These are phyloP conservation scores for Athene noctua DNA, from an alignment of 2,113 vertebrate genomes.

Conservation along the genomic window DNA sequence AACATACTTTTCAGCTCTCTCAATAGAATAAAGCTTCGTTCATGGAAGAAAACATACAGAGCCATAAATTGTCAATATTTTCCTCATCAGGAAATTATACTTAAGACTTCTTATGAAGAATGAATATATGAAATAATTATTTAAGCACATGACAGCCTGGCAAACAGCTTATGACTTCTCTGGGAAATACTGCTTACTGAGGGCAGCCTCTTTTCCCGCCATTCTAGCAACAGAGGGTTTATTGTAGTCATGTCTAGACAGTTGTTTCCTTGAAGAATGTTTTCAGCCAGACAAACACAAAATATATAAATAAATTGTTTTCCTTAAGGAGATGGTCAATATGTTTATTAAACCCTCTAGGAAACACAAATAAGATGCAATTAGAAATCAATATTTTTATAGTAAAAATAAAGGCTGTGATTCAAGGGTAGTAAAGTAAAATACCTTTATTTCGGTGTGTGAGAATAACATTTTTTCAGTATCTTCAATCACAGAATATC, in stretches of 20 bases:
- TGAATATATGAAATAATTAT: slow-evolving; percentile 55
- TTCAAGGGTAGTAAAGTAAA: background rate
- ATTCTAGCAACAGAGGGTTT: slow-evolving; percentile 46
- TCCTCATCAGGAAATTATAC: background rate
- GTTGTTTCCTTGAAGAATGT: slow-evolving; percentile 44
- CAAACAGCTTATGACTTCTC: slow-evolving; percentile 18
- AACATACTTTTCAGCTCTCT: background rate
- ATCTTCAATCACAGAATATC: background rate
- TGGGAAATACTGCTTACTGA: slow-evolving; percentile 40
- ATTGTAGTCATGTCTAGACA: slow-evolving; percentile 50
- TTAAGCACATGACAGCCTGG: slow-evolving; percentile 45
- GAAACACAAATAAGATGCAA: background rate
- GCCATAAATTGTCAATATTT: background rate
- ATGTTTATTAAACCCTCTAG: background rate
- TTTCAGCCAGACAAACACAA: slow-evolving; percentile 18
- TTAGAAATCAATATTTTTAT: background rate
- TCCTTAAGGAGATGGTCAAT: background rate
- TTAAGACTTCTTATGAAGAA: slow-evolving; percentile 36
- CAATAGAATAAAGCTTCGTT: background rate
- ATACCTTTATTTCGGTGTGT: background rate
- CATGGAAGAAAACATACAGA: background rate
- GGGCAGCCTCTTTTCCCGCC: slow-evolving; percentile 17
- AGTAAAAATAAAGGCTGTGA: background rate
- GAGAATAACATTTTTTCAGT: background rate
- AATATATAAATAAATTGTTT: slow-evolving; percentile 31